Conservation (phyloP, 2,113 vertebrate genomes). For the Canis aureus region DNA sequence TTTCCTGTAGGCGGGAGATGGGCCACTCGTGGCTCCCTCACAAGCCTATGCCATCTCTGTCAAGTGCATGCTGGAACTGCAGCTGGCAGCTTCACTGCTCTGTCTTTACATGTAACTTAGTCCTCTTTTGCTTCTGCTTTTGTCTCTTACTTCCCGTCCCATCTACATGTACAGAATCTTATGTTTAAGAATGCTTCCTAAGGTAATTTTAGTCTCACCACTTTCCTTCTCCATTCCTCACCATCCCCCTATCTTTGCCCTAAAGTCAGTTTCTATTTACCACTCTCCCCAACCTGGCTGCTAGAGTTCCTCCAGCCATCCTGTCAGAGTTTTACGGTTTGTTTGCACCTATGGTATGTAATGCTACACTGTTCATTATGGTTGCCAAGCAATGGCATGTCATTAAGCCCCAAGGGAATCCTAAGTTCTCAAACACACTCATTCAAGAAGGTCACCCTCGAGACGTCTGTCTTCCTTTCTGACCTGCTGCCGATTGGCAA, state of each 20-base stretch:
- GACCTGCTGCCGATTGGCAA: constrained; percentile 33
- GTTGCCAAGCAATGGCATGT: constrained; percentile 59
- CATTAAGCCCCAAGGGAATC: constrained; percentile 55
- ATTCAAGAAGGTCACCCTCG: constrained; percentile 64
- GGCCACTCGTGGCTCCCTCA: neutral
- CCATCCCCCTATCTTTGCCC: neutral
- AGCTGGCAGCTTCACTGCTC: neutral
- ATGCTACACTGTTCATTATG: constrained; percentile 48
- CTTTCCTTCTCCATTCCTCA: neutral
- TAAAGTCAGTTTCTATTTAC: neutral
- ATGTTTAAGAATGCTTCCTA: neutral
- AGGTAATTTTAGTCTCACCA: neutral
- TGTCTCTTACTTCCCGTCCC: neutral
- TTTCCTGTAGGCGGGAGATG: neutral
- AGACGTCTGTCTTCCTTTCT: constrained; percentile 72
- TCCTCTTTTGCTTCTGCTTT: neutral
- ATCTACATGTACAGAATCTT: neutral
- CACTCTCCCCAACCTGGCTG: neutral
- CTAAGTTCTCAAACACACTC: constrained; percentile 57
- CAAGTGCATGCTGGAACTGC: neutral
- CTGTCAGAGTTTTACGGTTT: constrained; percentile 69
- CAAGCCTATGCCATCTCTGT: neutral
- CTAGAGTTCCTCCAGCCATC: neutral
- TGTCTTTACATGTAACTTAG: neutral
- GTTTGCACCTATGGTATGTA: constrained; percentile 62